Evolutionary conservation across 2,888 invertebrate species (phyloP).

Genomic region (Lasioglossum villosulum): DNA sequence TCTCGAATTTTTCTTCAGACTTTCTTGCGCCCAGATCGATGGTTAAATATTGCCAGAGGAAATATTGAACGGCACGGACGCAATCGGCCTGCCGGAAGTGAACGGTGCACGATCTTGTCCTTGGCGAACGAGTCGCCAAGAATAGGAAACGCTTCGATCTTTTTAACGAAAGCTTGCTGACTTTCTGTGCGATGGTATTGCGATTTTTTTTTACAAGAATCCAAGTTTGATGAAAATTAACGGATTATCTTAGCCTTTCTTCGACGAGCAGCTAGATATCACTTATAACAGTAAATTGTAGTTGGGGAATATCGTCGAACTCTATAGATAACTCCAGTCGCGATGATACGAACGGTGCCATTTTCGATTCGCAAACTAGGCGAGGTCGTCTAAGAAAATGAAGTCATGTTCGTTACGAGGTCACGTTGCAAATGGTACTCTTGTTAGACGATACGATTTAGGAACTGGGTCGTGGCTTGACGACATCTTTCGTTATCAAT

Average conservation of each 20-base stretch:
- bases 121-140: neutral
- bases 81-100: neutral
- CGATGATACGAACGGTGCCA: neutral
- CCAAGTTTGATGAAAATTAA: neutral
- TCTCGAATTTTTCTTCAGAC: neutral
- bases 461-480: neutral
- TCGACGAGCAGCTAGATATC: neutral
- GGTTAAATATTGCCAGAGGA: neutral
- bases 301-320: neutral
- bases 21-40: neutral
- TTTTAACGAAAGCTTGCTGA: neutral
- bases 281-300: neutral
- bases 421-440: conserved; percentile 1
- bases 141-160: neutral
- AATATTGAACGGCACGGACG: neutral
- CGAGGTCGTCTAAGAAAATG: neutral
- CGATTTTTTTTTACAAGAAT: neutral
- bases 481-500: neutral
- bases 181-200: neutral
- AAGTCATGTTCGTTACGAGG: conserved; percentile 14
- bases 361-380: conserved; percentile 7
- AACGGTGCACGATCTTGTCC: neutral
- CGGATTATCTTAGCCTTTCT: neutral
- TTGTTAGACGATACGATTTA: conserved; percentile 7
- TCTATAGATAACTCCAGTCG: neutral